These are phyloP conservation scores for Decapterus maruadsi DNA, from an alignment of 2,797 vertebrate species.

Conservation along the genomic window DNA sequence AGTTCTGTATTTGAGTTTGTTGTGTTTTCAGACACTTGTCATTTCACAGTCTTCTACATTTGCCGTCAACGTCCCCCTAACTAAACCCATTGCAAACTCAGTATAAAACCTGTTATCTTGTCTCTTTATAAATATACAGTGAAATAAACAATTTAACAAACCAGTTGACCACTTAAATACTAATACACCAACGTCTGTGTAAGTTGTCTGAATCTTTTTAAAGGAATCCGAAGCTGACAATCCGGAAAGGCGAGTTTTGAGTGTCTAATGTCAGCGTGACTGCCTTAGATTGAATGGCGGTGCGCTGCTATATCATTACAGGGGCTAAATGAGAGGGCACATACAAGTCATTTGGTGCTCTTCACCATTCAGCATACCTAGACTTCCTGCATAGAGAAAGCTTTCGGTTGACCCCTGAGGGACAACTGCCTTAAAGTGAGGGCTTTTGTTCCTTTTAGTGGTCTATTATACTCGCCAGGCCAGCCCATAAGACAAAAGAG, in stretches of 20 bases:
- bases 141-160: conserved; percentile 7
- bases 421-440: conserved; percentile 56
- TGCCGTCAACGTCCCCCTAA: not conserved
- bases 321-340: conserved; percentile 67
- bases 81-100: not conserved
- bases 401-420: conserved; percentile 54
- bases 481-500: conserved; percentile 63
- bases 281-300: conserved; percentile 41
- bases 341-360: conserved; percentile 60
- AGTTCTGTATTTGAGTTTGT: conserved; percentile 7
- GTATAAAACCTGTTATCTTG: not conserved
- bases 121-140: not conserved
- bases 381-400: conserved; percentile 73
- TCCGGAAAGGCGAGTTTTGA: conserved; percentile 51
- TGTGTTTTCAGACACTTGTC: not conserved
- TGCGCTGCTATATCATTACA: conserved; percentile 67
- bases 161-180: not conserved
- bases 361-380: conserved; percentile 52
- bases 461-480: conserved; percentile 51
- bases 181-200: conserved; percentile 9
- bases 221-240: conserved; percentile 39
- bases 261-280: conserved; percentile 51
- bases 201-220: conserved; percentile 25
- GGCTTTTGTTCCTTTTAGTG: conserved; percentile 73
- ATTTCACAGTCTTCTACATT: not conserved